Conservation (phyloP, 2,797 vertebrate species). For the Toxotes lorentzi region DNA sequence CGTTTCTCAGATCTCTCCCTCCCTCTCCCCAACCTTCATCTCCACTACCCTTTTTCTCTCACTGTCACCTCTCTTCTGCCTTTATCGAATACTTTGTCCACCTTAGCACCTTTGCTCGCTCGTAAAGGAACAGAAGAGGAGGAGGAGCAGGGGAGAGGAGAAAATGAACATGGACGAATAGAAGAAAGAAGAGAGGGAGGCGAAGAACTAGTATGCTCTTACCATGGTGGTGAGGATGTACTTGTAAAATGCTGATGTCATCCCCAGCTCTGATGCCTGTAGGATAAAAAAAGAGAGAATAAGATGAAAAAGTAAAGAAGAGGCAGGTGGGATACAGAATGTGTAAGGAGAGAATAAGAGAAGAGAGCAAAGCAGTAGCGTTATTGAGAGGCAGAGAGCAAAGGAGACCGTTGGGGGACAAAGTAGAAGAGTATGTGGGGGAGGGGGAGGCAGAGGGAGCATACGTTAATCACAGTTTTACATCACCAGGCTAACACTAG, state of each 20-base stretch:
- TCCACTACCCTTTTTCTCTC: conserved; percentile 31
- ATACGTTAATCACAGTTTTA: conserved; percentile 79
- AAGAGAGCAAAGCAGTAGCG: conserved; percentile 29
- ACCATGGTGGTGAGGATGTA: conserved; percentile 96
- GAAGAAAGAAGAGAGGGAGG: conserved; percentile 2
- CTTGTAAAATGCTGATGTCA: conserved; percentile 94
- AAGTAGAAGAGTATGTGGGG: conserved; percentile 41
- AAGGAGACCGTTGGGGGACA: conserved; percentile 58
- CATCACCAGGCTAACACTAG: conserved; percentile 72
- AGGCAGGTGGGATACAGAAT: conserved; percentile 35
- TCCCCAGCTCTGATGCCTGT: conserved; percentile 92
- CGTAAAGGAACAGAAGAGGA: conserved; percentile 47
- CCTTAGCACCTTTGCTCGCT: conserved; percentile 52
- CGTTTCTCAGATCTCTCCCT: conserved; percentile 40
- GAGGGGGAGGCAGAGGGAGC: conserved; percentile 49
- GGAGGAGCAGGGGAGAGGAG: conserved; percentile 27
- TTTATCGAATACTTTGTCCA: conserved; percentile 45
- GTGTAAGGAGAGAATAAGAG: conserved; percentile 25
- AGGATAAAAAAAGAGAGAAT: conserved; percentile 46
- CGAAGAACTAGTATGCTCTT: conserved; percentile 63
- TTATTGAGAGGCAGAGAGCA: conserved; percentile 53
- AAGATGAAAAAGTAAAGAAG: conserved; percentile 46
- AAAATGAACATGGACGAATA: conserved; percentile 23
- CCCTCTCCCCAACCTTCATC: conserved; percentile 43
- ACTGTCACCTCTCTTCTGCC: conserved; percentile 53